Base-by-base conservation (phyloP, 2,797 vertebrate species). In the Gadopsis bispinosus region DNA sequence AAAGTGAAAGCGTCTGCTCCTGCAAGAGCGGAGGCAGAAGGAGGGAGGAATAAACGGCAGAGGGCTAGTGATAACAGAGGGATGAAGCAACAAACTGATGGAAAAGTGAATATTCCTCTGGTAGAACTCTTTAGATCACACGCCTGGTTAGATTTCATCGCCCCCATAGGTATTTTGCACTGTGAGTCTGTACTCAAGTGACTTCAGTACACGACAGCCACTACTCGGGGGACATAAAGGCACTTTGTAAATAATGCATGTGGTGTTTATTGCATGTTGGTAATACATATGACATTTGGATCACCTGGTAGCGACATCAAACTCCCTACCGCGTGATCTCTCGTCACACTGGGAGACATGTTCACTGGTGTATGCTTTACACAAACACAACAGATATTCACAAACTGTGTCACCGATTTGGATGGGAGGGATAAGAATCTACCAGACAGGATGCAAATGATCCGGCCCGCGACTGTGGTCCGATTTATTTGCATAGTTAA, bases 71-170 rank as follows among this genome's bases (percentile, higher is more conserved):
- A 83, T 89, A 86, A 81, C 62, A 60, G 51, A 75, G 77, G 63
- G 83, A 86, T 31, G 78, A 79, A 79, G 86, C 83, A 77, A 71
- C 81, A 87, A 80, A 82, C 79, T 83, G 88, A 90, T 82, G 70
- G 85, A 79, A 72, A 85, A 91, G 85, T 88, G 90, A 89, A 90
- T 88, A 90, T 90, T 92, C 87, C 85, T 91, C 76, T 83, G 86
- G 86, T 88, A 66, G 83, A 88, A 86, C 89, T 92, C 85, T 87
- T 81, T 69, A 83, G 84, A 92, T 92, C 83, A 91, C 87, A 92
- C 65, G 86, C 51, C 85, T 75, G 83, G 86, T 91, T 89, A 88
- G 91, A 89, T 85, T 86, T 76, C 77, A 91, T 90, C 69, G 59
- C 31, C 89, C 87, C 89, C 89, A 64, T 54, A 87, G 87, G 87